Evolutionary conservation across 2,888 invertebrate genomes (phyloP).

Genomic region (Oligia latruncula): DNA sequence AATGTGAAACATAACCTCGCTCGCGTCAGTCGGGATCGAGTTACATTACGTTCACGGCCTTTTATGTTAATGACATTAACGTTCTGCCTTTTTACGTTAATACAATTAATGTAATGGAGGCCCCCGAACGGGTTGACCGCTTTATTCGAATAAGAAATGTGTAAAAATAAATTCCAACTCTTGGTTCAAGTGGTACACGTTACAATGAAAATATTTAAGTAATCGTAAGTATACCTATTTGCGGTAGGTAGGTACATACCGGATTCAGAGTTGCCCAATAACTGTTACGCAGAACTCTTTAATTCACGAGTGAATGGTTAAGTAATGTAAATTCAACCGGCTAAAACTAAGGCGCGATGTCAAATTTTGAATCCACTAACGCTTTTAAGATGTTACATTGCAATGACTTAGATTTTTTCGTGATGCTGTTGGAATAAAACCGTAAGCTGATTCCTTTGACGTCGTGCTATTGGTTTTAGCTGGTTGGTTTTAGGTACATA

Average conservation of each 20-base stretch:
- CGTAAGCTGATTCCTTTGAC: not conserved
- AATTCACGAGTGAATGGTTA: not conserved
- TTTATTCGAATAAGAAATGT: slow-evolving; percentile 41
- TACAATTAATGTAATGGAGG: slow-evolving; percentile 42
- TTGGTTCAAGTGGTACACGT: not conserved
- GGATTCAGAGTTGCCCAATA: not conserved
- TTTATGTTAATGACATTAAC: slow-evolving; percentile 55
- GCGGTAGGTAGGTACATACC: no score
- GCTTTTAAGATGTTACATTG: not conserved
- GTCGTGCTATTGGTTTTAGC: not conserved
- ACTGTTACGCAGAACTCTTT: not conserved
- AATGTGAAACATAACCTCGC: slow-evolving; percentile 57
- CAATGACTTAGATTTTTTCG: not conserved
- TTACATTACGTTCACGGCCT: slow-evolving; percentile 48
- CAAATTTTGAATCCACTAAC: not conserved
- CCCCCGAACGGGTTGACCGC: slow-evolving; percentile 23
- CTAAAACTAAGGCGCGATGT: not conserved
- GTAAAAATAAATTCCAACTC: slow-evolving; percentile 15
- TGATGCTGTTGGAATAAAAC: not conserved
- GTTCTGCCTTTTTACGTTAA: slow-evolving; percentile 48
- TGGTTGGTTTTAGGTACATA: not conserved
- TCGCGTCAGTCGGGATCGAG: slow-evolving; percentile 39
- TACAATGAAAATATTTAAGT: slow-evolving; percentile 9
- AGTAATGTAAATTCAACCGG: not conserved
- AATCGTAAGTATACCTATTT: not conserved